A percentile compares a stretch with the other conserved stretches of the same genome.
Conservation (phyloP, 2,888 invertebrate species). For the Apamea epomidion region DNA sequence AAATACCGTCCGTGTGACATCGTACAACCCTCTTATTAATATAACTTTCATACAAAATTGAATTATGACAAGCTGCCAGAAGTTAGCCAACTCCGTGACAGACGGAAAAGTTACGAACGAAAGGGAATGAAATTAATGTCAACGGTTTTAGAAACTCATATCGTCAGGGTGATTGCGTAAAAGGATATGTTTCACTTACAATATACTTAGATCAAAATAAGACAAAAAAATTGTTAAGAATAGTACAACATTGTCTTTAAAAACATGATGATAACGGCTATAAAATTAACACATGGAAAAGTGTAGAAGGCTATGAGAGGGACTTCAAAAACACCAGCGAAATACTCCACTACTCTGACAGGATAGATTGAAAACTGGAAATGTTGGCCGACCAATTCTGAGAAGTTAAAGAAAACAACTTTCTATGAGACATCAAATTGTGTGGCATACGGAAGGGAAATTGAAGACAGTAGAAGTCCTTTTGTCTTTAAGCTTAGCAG, state of each 20-base stretch:
- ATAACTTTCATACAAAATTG: conserved; percentile 49
- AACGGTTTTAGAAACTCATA: conserved; percentile 16
- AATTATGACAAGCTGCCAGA: conserved; percentile 53
- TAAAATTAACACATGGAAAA: not conserved
- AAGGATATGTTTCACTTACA: not conserved
- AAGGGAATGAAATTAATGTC: conserved; percentile 41
- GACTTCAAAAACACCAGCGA: not conserved
- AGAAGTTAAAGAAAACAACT: not conserved
- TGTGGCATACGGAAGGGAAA: too few species aligned
- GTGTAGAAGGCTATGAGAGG: not conserved
- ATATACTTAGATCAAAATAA: not conserved
- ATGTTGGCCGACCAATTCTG: not conserved
- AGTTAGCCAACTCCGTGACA: conserved; percentile 48
- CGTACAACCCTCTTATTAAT: conserved; percentile 36
- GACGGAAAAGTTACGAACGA: conserved; percentile 46
- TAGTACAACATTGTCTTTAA: too few species aligned
- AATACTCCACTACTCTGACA: not conserved
- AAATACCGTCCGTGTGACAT: conserved; percentile 19
- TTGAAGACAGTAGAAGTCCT: not conserved
- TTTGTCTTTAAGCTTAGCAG: not conserved
- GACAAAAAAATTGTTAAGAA: too few species aligned
- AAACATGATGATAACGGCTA: not conserved
- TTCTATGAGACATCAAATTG: not conserved
- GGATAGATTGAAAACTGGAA: not conserved
- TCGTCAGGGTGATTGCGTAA: not conserved